Evolutionary conservation across 1,140 invertebrate species (phyloP).

Genomic region (Parapsyche elsis): DNA sequence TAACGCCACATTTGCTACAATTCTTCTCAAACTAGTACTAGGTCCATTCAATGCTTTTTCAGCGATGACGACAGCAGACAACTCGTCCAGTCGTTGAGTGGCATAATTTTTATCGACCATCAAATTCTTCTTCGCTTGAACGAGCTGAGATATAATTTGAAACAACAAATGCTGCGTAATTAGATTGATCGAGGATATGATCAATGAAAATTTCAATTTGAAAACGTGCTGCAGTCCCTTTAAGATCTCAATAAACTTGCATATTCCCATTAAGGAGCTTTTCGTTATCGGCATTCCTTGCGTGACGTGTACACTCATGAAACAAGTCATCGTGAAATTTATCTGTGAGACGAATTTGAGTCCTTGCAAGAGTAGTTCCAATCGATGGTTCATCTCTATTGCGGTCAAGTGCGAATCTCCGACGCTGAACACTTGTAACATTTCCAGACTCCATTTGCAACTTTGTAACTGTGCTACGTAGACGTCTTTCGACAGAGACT

Average conservation of each 20-base stretch:
- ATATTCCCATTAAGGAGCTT: constrained; percentile 79
- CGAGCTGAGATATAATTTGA: constrained; percentile 70
- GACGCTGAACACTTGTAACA: constrained; percentile 68
- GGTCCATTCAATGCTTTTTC: constrained; percentile 80
- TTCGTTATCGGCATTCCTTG: constrained; percentile 83
- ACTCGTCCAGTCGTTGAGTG: constrained; percentile 67
- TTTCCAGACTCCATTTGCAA: constrained; percentile 71
- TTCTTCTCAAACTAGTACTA: constrained; percentile 72
- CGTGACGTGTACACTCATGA: constrained; percentile 86
- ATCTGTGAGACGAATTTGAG: constrained; percentile 73
- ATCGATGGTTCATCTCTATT: constrained; percentile 73
- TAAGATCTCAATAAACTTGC: constrained; percentile 83
- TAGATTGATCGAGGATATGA: constrained; percentile 72
- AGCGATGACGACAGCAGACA: constrained; percentile 78
- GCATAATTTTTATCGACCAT: constrained; percentile 66
- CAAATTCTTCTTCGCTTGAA: constrained; percentile 66
- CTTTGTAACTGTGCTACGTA: constrained; percentile 59
- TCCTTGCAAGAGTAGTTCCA: constrained; percentile 73
- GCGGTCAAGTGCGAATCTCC: constrained; percentile 68
- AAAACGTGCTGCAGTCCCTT: constrained; percentile 80
- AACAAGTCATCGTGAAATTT: constrained; percentile 71
- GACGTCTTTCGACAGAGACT: constrained; percentile 71
- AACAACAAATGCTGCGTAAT: constrained; percentile 78
- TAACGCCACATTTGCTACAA: constrained; percentile 76
- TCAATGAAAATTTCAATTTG: constrained; percentile 69